Base-by-base conservation (phyloP, 2,888 invertebrate genomes). In the Zootermopsis nevadensis region DNA sequence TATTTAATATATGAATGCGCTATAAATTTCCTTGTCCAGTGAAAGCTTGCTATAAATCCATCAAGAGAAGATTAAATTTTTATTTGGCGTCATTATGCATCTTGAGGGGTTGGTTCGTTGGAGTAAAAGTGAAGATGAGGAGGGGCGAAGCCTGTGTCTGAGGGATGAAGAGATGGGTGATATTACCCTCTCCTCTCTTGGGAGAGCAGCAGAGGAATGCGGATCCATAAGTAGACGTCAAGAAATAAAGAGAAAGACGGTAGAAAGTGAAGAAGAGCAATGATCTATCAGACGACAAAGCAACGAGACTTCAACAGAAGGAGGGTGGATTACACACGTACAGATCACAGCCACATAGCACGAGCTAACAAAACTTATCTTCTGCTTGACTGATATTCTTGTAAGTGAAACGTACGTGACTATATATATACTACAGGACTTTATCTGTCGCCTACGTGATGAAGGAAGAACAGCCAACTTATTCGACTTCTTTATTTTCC, bases 41-140 rank as follows among this genome's bases (percentile, higher is more conserved):
- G 83, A 83, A 83, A 80, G 76, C 74, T 60, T 35, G 77, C 81
- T n/a, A 82, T 84, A 83, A 84, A 84, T 84, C 84, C 84, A 83
- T 84, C 84, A 84, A 69, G 77, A 74, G 77, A 53, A 84, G 84
- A 84, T 84, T 83, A 84, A 83, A 83, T 83, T 84, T 81, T 84
- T 83, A 81, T 83, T 83, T 83, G 48, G 69, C 77, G 83, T 84
- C 83, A 81, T 83, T 83, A 84, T 83, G 83, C 83, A 76, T 66
- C 79, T 79, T n/a, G 60, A 35, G 77, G 53, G 53, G 53, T 27
- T 27, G 53, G 53, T 27, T 38, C 48, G 30, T 38, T 48, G 30
- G 30, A 53, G 66, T 19, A 79, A 60, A 66, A 35, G 35, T 22
- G 33, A 74, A 74, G 74, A 60, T 60, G 60, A 27, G 19, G 15